Evolutionary conservation across 2,888 invertebrate genomes (phyloP).

Genomic region (Bombyx huttoni): DNA sequence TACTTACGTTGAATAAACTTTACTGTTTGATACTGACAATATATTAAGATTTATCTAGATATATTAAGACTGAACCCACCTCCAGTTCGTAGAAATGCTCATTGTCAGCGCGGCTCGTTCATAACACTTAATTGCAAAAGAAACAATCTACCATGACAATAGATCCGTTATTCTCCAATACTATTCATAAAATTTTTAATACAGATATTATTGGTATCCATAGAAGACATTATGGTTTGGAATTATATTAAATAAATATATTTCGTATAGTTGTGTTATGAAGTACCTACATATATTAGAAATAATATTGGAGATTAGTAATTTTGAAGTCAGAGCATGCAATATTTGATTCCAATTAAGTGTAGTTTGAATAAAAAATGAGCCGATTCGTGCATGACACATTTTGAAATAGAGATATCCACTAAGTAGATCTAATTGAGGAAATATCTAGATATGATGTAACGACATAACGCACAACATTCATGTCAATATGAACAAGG

Average conservation of each 20-base stretch:
- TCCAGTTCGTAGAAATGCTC: constrained; percentile 58
- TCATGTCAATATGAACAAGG: background rate
- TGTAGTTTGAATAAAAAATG: background rate
- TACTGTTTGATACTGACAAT: background rate
- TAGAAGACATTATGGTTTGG: background rate
- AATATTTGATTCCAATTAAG: background rate
- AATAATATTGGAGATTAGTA: constrained; percentile 59
- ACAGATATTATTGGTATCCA: background rate
- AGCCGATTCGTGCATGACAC: constrained; percentile 16
- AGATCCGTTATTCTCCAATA: constrained; percentile 63
- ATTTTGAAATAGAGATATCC: constrained; percentile 10
- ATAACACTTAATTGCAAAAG: constrained; percentile 64
- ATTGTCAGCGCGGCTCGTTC: constrained; percentile 58
- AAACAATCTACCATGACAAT: constrained; percentile 73
- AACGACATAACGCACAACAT: background rate
- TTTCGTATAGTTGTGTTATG: background rate
- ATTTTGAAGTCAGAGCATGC: constrained; percentile 19
- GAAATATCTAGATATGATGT: constrained; percentile 18
- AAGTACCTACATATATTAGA: constrained; percentile 20
- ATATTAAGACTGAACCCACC: constrained; percentile 63
- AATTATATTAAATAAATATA: background rate
- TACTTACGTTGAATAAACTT: constrained; percentile 6
- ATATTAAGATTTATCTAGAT: constrained; percentile 15
- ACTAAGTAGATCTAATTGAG: constrained; percentile 41
- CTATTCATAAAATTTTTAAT: constrained; percentile 33